Conservation (phyloP, 2,888 invertebrate genomes). For the Tipula vernalis region DNA sequence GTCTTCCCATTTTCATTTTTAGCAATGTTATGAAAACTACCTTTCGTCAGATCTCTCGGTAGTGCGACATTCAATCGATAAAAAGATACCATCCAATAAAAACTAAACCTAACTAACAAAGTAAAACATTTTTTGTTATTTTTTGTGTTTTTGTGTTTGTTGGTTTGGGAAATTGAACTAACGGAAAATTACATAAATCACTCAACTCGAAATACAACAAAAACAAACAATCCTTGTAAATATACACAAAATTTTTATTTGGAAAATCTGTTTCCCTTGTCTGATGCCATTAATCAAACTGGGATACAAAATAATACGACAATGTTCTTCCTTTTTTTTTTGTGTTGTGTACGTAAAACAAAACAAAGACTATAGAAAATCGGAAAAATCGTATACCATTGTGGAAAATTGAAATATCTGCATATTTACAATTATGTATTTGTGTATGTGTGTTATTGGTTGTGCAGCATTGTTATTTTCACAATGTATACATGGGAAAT, state of each 20-base stretch:
- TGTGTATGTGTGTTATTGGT: not conserved
- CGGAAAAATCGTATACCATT: not conserved
- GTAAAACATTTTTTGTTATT: not conserved
- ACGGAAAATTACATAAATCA: slow-evolving; percentile 4
- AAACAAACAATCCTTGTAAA: not conserved
- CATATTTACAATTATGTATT: not conserved
- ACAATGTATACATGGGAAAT: not conserved
- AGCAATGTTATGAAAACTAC: not conserved
- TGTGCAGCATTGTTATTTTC: not conserved
- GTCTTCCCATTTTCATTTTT: not conserved
- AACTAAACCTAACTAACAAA: not conserved
- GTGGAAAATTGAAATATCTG: not conserved
- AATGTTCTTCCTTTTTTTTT: not conserved
- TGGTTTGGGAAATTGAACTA: not conserved
- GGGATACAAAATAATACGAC: not conserved
- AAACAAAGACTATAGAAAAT: not conserved
- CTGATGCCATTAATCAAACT: not conserved
- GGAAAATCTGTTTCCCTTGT: slow-evolving; percentile 4
- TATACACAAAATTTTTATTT: not conserved
- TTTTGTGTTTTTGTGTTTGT: not conserved
- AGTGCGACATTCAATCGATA: not conserved
- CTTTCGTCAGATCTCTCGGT: not conserved
- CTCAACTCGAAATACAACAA: not conserved
- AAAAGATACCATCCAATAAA: not conserved
- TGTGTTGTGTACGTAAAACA: not conserved